phyloP scores from a whole-genome alignment of 53 echinoderm and acorn worm species.

The Henricia sp. region DNA sequence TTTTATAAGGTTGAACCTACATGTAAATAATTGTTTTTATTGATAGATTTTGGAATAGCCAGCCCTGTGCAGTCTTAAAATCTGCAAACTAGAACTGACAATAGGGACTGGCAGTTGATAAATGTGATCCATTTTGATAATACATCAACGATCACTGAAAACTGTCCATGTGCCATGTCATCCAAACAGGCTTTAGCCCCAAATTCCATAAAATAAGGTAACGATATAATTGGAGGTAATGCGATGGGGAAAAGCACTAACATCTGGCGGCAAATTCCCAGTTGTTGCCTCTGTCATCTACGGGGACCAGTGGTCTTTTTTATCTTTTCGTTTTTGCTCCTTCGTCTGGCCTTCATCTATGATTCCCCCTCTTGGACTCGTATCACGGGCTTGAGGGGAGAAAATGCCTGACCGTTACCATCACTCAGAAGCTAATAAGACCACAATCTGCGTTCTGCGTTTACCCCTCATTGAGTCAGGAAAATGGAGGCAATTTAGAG shows the following conservation, averaged over 20 bases:
- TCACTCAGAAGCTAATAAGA: conserved; percentile 21
- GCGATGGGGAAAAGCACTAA: conserved; percentile 18
- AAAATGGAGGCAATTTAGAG: conserved; percentile 55
- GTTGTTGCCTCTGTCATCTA: not conserved
- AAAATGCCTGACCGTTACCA: conserved; percentile 9
- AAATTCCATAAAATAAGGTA: conserved; percentile 47
- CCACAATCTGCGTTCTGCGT: conserved; percentile 15
- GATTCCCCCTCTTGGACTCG: not conserved
- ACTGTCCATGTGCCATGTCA: not conserved
- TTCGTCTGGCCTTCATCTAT: not conserved
- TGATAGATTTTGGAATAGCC: not conserved
- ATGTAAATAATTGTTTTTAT: not conserved
- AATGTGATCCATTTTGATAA: conserved; percentile 21
- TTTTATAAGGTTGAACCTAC: not conserved
- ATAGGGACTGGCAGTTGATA: too few relatives aligned
- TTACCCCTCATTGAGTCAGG: conserved; percentile 57
- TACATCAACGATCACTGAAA: conserved; percentile 8
- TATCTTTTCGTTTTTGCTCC: not conserved
- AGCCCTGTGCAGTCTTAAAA: too few relatives aligned
- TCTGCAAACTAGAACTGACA: too few relatives aligned
- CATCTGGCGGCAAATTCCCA: conserved; percentile 42
- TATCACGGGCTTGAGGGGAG: not conserved
- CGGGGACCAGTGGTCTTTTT: conserved; percentile 32
- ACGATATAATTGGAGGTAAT: conserved; percentile 40
- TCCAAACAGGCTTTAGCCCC: conserved; percentile 23